Base-by-base conservation (phyloP, 2,888 invertebrate genomes). In the Microctonus aethiopoides region DNA sequence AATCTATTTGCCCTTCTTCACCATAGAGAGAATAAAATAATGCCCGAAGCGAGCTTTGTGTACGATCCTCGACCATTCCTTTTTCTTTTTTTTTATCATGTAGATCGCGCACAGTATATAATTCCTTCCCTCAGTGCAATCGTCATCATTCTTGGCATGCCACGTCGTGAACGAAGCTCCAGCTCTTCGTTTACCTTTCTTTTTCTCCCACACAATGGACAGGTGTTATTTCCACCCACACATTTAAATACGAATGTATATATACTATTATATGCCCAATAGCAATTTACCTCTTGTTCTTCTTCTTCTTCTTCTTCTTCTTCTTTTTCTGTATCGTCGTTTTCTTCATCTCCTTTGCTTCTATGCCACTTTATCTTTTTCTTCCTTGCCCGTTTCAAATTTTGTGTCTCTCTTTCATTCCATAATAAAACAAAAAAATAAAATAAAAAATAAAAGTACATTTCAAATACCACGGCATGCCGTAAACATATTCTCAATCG, bases 101-200 rank as follows among this genome's bases (percentile, higher is more conserved):
- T 10, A 6, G 10, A 36, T 36, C 0, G 32, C 0, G 32, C 6
- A 32, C 32, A 32, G 32, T 51, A 16, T 51, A 16, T 16, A 51
- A 9, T 52, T 52, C 52, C 11, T 22, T 62, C 34, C 34, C 46
- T 68, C 56, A 60, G 39, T 68, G 36, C 57, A 32, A 32, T 32
- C 61, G 61, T 61, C 67, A 51, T 71, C 61, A 46, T 66, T 54
- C 62, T 65, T 29, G 32, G 60, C 46, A 46, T 51, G 11, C 34
- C 57, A 39, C 13, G 20, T 20, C 29, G 5, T 29, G n/a, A 52
- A 10, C 41, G 4, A 7, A 9, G 2, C 22, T 22, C 22, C 51
- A 1, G 5, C 22, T 16, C 26, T 22, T 34, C 34, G 46, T 67
- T 22, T 51, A 52, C 36, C 59, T 67, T 67, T 67, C 51, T 46